phyloP scores from a whole-genome alignment of 2,113 vertebrate species.

The Spea bombifrons region DNA sequence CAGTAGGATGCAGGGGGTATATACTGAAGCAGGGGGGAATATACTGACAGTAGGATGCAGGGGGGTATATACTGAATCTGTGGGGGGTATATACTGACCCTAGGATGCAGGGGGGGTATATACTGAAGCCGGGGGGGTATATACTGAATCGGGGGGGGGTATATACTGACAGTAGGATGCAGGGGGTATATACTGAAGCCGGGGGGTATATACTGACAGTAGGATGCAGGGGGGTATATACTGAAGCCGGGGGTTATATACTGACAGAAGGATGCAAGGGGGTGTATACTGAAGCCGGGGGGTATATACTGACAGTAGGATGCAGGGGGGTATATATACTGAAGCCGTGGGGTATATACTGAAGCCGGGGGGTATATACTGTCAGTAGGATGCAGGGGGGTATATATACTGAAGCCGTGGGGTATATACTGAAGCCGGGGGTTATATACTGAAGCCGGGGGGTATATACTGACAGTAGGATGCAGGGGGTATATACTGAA shows the following conservation, averaged over 20 bases:
- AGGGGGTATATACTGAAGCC: neutral
- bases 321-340: neutral
- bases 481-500: too few relatives aligned
- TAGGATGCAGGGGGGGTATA: neutral
- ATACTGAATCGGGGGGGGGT: neutral
- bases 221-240: too few relatives aligned
- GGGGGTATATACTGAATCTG: neutral
- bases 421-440: neutral
- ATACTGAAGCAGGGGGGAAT: too few relatives aligned
- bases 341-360: neutral
- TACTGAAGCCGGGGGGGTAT: neutral
- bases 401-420: neutral
- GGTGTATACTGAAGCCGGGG: neutral
- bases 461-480: neutral
- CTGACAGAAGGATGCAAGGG: neutral
- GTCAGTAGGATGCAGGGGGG: neutral
- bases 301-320: neutral
- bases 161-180: neutral
- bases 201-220: too few relatives aligned
- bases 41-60: too few relatives aligned
- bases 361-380: neutral
- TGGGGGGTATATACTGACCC: neutral
- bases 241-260: too few relatives aligned
- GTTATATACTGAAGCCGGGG: neutral
- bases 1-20: too few relatives aligned